phyloP scores from a whole-genome alignment of 2,113 vertebrate genomes.

The Campylomormyrus numenius region DNA sequence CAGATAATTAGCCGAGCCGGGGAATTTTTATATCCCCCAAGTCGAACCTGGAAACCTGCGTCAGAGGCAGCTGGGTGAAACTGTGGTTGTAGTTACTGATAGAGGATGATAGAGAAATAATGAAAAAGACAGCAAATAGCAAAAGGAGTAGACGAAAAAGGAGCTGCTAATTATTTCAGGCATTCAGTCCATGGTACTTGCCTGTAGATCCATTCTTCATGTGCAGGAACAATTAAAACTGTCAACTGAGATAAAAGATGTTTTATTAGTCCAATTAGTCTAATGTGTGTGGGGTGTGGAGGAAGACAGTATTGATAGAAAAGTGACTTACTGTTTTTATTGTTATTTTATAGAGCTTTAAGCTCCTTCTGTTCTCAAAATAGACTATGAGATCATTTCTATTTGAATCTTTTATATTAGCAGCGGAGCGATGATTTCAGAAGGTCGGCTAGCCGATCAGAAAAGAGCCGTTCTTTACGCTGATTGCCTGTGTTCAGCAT shows the following conservation, averaged over 20 bases:
- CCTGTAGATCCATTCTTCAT: neutral
- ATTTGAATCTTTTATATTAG: constrained; percentile 11
- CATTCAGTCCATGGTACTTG: neutral
- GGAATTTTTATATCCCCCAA: neutral
- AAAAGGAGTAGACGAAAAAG: neutral
- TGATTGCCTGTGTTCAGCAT: neutral
- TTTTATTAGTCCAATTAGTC: constrained; percentile 11
- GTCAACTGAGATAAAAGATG: neutral
- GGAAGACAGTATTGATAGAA: neutral
- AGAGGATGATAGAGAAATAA: neutral
- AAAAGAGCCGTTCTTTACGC: neutral
- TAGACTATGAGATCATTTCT: constrained; percentile 15
- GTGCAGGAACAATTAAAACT: neutral
- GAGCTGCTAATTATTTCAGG: neutral
- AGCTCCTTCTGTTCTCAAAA: neutral
- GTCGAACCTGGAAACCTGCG: neutral
- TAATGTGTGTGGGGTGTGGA: neutral
- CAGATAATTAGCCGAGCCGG: neutral
- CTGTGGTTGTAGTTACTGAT: neutral
- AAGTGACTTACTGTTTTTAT: neutral
- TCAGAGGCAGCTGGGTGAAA: neutral
- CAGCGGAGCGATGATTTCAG: neutral
- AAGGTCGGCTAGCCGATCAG: neutral
- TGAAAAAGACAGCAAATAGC: neutral
- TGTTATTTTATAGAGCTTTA: neutral